Evolutionary conservation across 1,140 invertebrate genomes (phyloP).

Genomic region (Dreissena polymorpha): DNA sequence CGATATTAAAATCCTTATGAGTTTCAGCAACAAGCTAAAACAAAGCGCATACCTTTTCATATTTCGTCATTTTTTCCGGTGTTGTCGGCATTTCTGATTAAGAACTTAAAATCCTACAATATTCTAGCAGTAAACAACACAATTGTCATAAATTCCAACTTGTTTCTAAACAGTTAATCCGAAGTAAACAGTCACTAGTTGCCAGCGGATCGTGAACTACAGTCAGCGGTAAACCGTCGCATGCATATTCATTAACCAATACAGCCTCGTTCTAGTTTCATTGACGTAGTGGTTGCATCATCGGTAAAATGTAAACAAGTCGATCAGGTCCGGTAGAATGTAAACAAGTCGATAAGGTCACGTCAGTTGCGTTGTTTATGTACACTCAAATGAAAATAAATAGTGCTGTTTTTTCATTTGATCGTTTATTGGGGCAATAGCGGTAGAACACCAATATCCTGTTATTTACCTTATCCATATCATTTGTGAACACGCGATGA

Average conservation of each 20-base stretch:
- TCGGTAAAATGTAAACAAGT: not conserved
- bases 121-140: conserved; percentile 3
- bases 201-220: not conserved
- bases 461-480: too few relatives aligned
- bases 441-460: too few relatives aligned
- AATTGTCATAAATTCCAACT: not conserved
- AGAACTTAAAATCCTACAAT: not conserved
- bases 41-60: conserved; percentile 65
- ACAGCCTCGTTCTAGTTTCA: conserved; percentile 14
- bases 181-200: not conserved
- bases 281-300: conserved; percentile 51
- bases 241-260: conserved; percentile 27
- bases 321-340: not conserved
- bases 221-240: not conserved
- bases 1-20: not conserved
- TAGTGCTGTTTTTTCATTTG: too few relatives aligned
- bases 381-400: too few relatives aligned
- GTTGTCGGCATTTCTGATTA: conserved; percentile 61
- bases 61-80: conserved; percentile 64
- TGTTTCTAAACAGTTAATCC: not conserved
- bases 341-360: not conserved
- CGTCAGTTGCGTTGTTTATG: too few relatives aligned
- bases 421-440: too few relatives aligned
- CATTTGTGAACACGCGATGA: too few relatives aligned
- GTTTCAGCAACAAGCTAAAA: not conserved